Conservation (phyloP, 2,113 vertebrate genomes). For the Bambusicola thoracicus region DNA sequence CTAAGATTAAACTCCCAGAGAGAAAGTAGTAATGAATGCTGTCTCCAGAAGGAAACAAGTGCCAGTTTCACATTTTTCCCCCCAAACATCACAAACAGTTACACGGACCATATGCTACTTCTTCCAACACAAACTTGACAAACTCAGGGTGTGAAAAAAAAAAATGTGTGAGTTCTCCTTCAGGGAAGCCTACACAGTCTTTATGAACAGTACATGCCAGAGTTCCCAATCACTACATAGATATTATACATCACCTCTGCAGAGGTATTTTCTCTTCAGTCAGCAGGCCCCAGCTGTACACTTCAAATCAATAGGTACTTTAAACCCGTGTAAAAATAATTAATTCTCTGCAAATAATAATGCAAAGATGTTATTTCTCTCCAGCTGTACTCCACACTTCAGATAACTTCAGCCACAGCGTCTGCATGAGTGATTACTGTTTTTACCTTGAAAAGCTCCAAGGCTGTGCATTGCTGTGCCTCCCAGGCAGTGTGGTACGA, state of each 20-base stretch:
- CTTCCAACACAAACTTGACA: slow-evolving; percentile 60
- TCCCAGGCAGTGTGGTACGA: fast-evolving
- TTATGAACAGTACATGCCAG: slow-evolving; percentile 2
- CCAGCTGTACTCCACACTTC: background rate
- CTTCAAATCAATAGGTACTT: background rate
- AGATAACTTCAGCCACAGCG: background rate
- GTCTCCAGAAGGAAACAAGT: background rate
- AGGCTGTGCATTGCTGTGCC: background rate
- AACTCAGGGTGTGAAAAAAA: slow-evolving; percentile 65
- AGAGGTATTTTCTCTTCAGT: background rate
- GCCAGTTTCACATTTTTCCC: background rate
- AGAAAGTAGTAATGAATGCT: background rate
- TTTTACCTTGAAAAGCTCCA: background rate
- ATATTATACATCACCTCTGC: background rate
- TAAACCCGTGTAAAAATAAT: background rate
- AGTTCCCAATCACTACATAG: background rate
- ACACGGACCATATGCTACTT: slow-evolving; percentile 62
- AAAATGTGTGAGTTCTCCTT: slow-evolving; percentile 33
- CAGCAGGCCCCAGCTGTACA: background rate
- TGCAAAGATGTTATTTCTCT: background rate
- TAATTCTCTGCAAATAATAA: background rate
- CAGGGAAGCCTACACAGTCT: background rate
- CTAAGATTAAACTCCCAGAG: background rate
- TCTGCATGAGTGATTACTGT: background rate
- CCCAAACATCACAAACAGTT: background rate